Percentiles rank a stretch among this genome's conserved stretches.
Evolutionary conservation across 2,888 invertebrate species (phyloP).

Genomic region (Linnaemya tessellans): DNA sequence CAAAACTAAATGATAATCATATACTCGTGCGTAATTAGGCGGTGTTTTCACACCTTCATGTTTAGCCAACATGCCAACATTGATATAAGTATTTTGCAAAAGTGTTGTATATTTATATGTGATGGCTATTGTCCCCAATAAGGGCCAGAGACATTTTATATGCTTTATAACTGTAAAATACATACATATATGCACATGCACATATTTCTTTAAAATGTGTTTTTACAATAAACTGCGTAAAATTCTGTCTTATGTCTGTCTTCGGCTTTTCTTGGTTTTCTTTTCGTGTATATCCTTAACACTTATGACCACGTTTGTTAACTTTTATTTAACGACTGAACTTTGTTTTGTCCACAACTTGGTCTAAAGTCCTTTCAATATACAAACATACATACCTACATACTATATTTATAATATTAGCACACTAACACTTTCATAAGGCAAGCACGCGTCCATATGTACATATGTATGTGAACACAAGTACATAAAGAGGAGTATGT

Average conservation of each 20-base stretch:
- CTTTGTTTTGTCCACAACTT: constrained; percentile 65
- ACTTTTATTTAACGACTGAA: constrained; percentile 66
- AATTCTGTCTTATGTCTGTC: constrained; percentile 27
- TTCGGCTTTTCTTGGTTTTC: neutral
- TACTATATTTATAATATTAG: constrained; percentile 7
- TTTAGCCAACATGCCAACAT: neutral
- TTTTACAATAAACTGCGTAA: constrained; percentile 3
- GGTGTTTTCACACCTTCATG: constrained; percentile 24
- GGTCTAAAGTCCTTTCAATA: constrained; percentile 65
- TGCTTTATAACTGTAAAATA: constrained; percentile 42
- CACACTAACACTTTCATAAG: constrained; percentile 28
- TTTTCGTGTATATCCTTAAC: neutral
- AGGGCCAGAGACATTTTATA: constrained; percentile 63
- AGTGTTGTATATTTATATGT: constrained; percentile 35
- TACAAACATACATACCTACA: neutral
- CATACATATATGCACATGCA: constrained; percentile 16
- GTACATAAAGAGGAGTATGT: no score
- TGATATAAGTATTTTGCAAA: constrained; percentile 12
- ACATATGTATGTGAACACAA: no score
- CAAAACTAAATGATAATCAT: constrained; percentile 30
- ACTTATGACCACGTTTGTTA: constrained; percentile 63
- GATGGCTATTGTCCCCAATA: constrained; percentile 63
- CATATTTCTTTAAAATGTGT: neutral
- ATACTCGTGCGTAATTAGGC: neutral
- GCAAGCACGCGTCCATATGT: neutral